Base-by-base conservation (phyloP, 2,888 invertebrate species). In the Sycophila texana region DNA sequence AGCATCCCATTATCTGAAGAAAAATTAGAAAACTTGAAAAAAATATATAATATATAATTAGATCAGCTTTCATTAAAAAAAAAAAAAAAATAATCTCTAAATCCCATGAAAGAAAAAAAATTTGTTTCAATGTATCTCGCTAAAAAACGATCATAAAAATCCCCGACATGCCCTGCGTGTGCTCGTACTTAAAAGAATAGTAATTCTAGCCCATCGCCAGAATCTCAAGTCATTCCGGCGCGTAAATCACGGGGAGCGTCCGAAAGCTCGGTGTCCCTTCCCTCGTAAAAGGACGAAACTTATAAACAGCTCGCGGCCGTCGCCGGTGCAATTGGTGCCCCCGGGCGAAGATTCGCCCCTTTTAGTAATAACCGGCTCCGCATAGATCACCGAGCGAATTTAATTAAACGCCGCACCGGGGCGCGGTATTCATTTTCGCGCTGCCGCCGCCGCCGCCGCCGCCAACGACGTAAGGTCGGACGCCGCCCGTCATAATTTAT, bases 301-400 rank as follows among this genome's bases (percentile, higher is more conserved):
- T 68, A 73, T 80, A 80, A 80, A 73, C 77, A 80, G 60, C 73
- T 61, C 39, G 53, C 12, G 26, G 26, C n/a, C 57, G 10, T 22
- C 49, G 4, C 14, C 20, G 61, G 22, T 5, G 47, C 47, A 18
- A 71, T 71, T 18, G n/a, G 26, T 16, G 60, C 16, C 53, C 22
- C 13, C 30, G 16, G 55, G n/a, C 20, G 30, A 22, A n/a, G n/a
- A 22, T 39, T 39, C 39, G 65, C 66, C 78, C 49, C 58, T 58
- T 79, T 68, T 67, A 10, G 67, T 74, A 79, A 81, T 81, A 81
- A 79, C 68, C 76, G 39, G n/a, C 13, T 39, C 65, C 83, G 85
- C 87, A 86, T 89, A 88, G 86, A 89, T 89, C 89, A 89, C 82
- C 86, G 86, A 86, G 84, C 86, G 86, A 86, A 87, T 89, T 89